Conservation (phyloP, 92 coral and sea anemone genomes). For the Heliopora coerulea region DNA sequence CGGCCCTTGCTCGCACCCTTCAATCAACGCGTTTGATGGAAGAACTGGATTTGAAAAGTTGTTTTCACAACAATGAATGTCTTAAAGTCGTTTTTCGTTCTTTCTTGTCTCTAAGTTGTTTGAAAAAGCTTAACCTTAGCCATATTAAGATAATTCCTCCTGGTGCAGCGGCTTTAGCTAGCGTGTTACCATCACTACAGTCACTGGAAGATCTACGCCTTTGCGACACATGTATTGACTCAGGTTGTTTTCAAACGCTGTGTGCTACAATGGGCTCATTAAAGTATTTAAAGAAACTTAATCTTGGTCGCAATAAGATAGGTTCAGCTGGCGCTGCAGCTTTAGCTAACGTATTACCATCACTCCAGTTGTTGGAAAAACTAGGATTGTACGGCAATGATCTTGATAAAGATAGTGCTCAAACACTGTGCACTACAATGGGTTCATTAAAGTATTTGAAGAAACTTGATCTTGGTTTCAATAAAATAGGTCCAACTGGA, state of each 20-base stretch:
- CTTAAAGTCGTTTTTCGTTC: not conserved
- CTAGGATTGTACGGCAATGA: not conserved
- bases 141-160: too few relatives aligned
- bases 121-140: too few relatives aligned
- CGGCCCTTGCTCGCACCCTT: not conserved
- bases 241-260: too few relatives aligned
- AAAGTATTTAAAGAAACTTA: not conserved
- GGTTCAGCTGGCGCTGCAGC: not conserved
- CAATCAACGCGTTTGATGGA: not conserved
- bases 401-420: not conserved
- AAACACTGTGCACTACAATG: not conserved
- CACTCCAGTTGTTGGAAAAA: not conserved
- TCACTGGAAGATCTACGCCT: conserved; percentile 6
- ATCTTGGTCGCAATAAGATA: not conserved
- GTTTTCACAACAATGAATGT: not conserved
- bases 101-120: not conserved
- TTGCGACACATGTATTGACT: too few relatives aligned
- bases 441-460: not conserved
- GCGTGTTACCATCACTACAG: conserved; percentile 16
- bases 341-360: not conserved
- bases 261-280: not conserved
- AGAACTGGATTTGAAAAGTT: not conserved
- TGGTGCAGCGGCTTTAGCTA: not conserved
- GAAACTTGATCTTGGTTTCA: not conserved
- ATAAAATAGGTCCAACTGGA: not conserved